phyloP scores from a whole-genome alignment of 1,140 invertebrate species.

The Eupeodes corollae region DNA sequence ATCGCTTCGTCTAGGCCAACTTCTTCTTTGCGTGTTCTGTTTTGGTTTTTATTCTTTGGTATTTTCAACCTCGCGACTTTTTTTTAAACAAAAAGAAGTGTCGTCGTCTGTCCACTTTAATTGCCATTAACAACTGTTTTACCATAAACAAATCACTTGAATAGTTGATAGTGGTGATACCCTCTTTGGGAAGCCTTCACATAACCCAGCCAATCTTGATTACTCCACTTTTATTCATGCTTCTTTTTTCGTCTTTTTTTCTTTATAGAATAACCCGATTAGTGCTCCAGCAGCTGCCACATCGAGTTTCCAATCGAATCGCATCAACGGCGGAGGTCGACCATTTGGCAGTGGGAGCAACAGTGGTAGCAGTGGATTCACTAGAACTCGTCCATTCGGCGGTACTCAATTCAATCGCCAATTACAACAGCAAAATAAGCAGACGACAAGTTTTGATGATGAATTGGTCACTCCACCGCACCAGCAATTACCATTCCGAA shows the following conservation, averaged over 20 bases:
- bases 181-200: no score
- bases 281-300: no score
- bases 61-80: no score
- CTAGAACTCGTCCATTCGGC: neutral
- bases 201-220: no score
- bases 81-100: no score
- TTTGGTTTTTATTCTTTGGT: no score
- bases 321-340: constrained; percentile 9
- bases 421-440: constrained; percentile 2
- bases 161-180: no score
- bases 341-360: constrained; percentile 30
- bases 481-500: constrained; percentile 11
- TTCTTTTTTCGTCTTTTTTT: neutral
- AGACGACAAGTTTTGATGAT: constrained; percentile 6
- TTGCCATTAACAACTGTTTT: no score
- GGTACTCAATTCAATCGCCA: neutral
- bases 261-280: neutral
- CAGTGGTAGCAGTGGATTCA: constrained; percentile 2
- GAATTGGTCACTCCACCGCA: neutral
- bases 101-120: no score
- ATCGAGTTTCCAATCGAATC: neutral
- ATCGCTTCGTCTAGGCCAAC: no score
- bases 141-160: no score
- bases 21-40: no score
- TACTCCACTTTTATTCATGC: neutral